Evolutionary conservation across 2,888 invertebrate genomes (phyloP).

Genomic region (Lordiphosa fenestrarum): DNA sequence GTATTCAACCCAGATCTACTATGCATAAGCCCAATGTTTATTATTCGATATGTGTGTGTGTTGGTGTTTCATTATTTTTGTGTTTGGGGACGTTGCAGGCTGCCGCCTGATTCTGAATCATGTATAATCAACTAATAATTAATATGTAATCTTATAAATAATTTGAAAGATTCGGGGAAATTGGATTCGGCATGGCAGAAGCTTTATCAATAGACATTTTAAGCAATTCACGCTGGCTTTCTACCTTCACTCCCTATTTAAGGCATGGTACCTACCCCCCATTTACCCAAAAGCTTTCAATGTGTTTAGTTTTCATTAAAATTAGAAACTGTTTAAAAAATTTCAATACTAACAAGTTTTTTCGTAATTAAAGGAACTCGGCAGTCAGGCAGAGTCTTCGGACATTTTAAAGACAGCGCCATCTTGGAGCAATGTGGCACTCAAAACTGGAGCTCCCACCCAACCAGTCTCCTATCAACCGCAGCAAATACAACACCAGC

Average conservation of each 20-base stretch:
- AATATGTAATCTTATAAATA: slow-evolving; percentile 9
- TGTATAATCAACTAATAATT: slow-evolving; percentile 15
- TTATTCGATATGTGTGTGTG: slow-evolving; percentile 38
- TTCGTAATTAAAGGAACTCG: slow-evolving; percentile 74
- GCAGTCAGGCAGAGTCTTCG: slow-evolving; percentile 75
- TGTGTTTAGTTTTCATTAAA: slow-evolving; percentile 37
- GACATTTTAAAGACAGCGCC: slow-evolving; percentile 82
- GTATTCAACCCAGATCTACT: slow-evolving; percentile 12
- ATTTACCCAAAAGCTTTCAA: slow-evolving; percentile 43
- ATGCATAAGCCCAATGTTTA: slow-evolving; percentile 17
- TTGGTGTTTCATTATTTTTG: slow-evolving; percentile 25
- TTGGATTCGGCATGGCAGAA: slow-evolving; percentile 29
- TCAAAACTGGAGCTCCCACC: slow-evolving; percentile 78
- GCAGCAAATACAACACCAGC: slow-evolving; percentile 55
- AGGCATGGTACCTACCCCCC: slow-evolving; percentile 29
- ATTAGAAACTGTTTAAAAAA: background rate
- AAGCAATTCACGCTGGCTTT: slow-evolving; percentile 29
- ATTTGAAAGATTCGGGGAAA: slow-evolving; percentile 7
- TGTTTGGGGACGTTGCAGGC: slow-evolving; percentile 11
- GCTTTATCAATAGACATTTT: slow-evolving; percentile 16
- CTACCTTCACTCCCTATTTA: slow-evolving; percentile 24
- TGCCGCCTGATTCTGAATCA: too few species aligned
- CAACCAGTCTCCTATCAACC: slow-evolving; percentile 52
- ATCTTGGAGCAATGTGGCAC: slow-evolving; percentile 82
- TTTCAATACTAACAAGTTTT: background rate